These are phyloP conservation scores for Catagonus wagneri DNA, from an alignment of 2,113 vertebrate species.

Conservation along the genomic window DNA sequence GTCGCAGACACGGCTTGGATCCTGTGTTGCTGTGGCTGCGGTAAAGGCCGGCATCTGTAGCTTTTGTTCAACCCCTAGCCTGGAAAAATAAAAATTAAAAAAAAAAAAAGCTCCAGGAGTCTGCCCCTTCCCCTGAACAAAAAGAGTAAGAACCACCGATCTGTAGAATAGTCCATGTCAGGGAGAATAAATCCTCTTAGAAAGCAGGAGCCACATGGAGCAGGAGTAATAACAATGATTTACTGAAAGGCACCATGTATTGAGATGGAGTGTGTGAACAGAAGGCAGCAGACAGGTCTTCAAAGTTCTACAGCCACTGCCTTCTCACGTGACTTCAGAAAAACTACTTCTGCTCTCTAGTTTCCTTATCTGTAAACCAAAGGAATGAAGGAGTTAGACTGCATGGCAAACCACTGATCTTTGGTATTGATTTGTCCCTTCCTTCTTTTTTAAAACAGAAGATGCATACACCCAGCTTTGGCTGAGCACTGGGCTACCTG, in stretches of 20 bases:
- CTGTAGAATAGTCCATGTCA: too few species aligned
- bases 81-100: too few species aligned
- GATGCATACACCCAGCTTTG: neutral
- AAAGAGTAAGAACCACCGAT: neutral
- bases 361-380: neutral
- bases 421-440: neutral
- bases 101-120: neutral
- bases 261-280: neutral
- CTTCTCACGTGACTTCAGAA: rapidly evolving
- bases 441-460: neutral
- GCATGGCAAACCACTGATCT: neutral
- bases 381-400: neutral
- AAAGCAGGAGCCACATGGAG: neutral
- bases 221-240: neutral
- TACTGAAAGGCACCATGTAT: rapidly evolving
- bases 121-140: neutral
- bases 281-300: neutral
- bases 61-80: too few species aligned
- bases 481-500: neutral
- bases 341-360: neutral
- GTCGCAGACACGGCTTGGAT: too few species aligned
- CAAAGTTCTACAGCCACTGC: neutral
- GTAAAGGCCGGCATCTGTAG: too few species aligned
- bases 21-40: too few species aligned
- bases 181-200: neutral